Evolutionary conservation across 2,797 vertebrate genomes (phyloP).

Genomic region (Paguma larvata): DNA sequence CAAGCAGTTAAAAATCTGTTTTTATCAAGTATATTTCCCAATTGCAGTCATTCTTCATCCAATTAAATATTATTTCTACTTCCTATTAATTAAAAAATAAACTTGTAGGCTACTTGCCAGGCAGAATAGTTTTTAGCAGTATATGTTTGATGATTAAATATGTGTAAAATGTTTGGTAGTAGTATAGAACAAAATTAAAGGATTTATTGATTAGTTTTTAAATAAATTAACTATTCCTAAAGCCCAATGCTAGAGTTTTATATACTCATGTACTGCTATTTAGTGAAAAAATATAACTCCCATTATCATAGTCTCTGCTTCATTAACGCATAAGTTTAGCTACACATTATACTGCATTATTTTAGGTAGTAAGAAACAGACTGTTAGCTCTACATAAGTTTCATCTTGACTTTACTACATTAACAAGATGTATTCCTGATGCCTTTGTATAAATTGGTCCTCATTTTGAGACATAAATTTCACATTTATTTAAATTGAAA

Average conservation of each 20-base stretch:
- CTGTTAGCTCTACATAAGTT: neutral
- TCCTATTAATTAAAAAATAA: neutral
- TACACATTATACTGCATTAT: neutral
- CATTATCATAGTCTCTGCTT: neutral
- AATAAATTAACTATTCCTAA: neutral
- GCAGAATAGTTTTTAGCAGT: neutral
- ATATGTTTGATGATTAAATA: neutral
- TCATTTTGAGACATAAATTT: neutral
- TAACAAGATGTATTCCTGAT: neutral
- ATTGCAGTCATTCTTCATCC: neutral
- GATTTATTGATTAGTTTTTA: neutral
- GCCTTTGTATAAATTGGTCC: neutral
- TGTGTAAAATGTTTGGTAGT: neutral
- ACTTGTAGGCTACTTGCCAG: neutral
- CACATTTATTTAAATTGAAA: neutral
- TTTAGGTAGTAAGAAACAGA: neutral
- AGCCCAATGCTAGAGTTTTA: neutral
- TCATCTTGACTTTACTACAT: neutral
- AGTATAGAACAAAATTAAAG: neutral
- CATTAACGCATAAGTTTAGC: neutral
- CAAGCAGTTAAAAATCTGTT: neutral
- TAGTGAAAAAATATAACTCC: neutral
- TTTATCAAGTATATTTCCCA: neutral
- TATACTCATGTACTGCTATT: neutral
- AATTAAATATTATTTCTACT: conserved; percentile 8